Percentiles rank a stretch among this genome's conserved stretches.
Evolutionary conservation across 35 echinoderm and acorn worm species (phyloP).

Genomic region (Lytechinus variegatus): DNA sequence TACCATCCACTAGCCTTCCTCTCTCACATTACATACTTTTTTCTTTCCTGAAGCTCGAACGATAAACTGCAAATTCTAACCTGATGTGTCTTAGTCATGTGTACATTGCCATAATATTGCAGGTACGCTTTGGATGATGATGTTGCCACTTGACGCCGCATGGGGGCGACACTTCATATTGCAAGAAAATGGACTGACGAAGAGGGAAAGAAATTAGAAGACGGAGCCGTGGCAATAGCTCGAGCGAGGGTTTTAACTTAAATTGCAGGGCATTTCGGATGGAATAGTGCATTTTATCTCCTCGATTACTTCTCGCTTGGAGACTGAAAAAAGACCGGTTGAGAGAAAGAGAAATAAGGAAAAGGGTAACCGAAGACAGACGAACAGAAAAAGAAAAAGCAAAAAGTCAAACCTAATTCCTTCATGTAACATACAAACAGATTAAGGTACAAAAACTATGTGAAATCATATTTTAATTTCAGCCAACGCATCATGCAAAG

Average conservation of each 20-base stretch:
- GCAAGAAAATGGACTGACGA: background rate
- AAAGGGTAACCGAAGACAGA: background rate
- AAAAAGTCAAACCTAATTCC: background rate
- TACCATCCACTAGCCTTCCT: background rate
- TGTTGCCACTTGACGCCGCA: background rate
- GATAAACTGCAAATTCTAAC: background rate
- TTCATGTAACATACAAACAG: too few species aligned
- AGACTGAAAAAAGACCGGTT: background rate
- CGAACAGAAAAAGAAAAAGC: too few species aligned
- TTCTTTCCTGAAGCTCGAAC: background rate
- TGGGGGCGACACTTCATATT: background rate
- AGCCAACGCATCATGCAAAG: too few species aligned
- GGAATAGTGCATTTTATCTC: conserved; percentile 3
- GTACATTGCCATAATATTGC: background rate
- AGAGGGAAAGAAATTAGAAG: background rate
- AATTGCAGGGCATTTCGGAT: conserved; percentile 1
- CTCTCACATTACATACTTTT: background rate
- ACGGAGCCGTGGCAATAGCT: background rate
- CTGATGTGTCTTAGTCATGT: background rate
- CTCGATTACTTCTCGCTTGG: background rate
- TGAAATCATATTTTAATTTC: too few species aligned
- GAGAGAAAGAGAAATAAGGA: background rate
- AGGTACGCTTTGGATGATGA: background rate
- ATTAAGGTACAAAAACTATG: too few species aligned
- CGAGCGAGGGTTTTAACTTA: background rate